A percentile compares a stretch with the other conserved stretches of the same genome.
Evolutionary conservation across 2,797 vertebrate species (phyloP).

Genomic region (Muscicapa striata): DNA sequence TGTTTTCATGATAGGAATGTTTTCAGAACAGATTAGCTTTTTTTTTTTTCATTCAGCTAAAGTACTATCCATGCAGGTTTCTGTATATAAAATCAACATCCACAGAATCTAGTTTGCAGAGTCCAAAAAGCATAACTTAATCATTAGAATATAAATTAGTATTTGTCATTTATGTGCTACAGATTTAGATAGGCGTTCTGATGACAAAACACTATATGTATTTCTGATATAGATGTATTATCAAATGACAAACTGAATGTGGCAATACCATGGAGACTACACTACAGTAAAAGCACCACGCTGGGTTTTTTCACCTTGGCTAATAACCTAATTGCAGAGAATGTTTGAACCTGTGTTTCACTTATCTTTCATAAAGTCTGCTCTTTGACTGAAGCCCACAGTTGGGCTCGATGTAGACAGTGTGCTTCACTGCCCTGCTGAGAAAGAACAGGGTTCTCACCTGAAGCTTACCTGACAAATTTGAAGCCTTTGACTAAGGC

Average conservation of each 20-base stretch:
- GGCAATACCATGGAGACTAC: neutral
- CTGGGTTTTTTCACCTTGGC: neutral
- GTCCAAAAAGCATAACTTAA: neutral
- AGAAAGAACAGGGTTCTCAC: neutral
- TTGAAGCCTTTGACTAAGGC: neutral
- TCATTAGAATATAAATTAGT: neutral
- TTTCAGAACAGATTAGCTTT: neutral
- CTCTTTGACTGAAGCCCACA: neutral
- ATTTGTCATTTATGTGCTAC: neutral
- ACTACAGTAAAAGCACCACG: neutral
- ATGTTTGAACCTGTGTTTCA: neutral
- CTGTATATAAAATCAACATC: neutral
- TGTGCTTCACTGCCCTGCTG: neutral
- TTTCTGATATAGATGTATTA: neutral
- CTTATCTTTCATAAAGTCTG: neutral
- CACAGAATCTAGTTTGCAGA: neutral
- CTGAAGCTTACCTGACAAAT: neutral
- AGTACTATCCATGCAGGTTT: neutral
- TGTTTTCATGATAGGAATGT: neutral
- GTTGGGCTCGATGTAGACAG: neutral
- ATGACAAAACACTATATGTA: neutral
- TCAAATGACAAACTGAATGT: neutral
- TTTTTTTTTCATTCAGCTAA: neutral
- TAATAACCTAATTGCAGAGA: neutral
- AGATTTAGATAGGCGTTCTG: neutral